Evolutionary conservation across 2,888 invertebrate species (phyloP), one percentile per base, ranked within the genome.

Genomic region (Ochropleura plecta): DNA sequence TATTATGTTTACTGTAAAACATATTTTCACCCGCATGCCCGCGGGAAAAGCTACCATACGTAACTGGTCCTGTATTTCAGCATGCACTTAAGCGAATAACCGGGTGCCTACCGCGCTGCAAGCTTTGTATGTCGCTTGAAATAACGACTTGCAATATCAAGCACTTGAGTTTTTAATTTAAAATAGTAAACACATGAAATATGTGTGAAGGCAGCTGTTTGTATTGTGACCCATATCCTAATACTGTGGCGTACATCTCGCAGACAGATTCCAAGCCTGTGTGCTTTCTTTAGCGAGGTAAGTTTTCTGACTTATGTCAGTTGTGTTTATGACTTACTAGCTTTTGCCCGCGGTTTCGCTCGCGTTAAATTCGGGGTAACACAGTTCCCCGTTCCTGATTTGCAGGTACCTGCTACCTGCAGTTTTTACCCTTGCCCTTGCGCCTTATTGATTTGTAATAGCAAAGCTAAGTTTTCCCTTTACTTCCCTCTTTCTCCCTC

Each of bases 21-120:
- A 69, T 76, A 79, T 78, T 72, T 60, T 78, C 59, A 9, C 42
- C 49, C 14, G 60, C 18, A 14, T 40, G 42, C 76, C 53, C 42
- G 51, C 63, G 76, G 81, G 76, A 81, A 59, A 63, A 48, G 44
- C 65, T 40, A n/a, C 18, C 53, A 30, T 63, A 71, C 46, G 53
- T 40, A 48, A 49, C 48, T 49, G 40, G 55, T 55, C 70, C 66
- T 84, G 77, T 82, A 76, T 82, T 84, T 68, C 72, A 81, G 67
- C 30, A 20, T 84, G 85, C 85, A 81, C 77, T 76, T 82, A 62
- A 76, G 67, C 85, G 82, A 76, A 84, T 84, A 84, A 73, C 70
- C 55, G 70, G 40, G 66, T 55, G 65, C 51, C 59, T 51, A 70
- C 75, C 53, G 7, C 10, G 80, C 70, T 51, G n/a, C 60, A 20